Percentiles rank a stretch among this genome's conserved stretches.
These are phyloP conservation scores for Lasioglossum baleicum DNA, from an alignment of 1,140 invertebrate species.

Conservation along the genomic window DNA sequence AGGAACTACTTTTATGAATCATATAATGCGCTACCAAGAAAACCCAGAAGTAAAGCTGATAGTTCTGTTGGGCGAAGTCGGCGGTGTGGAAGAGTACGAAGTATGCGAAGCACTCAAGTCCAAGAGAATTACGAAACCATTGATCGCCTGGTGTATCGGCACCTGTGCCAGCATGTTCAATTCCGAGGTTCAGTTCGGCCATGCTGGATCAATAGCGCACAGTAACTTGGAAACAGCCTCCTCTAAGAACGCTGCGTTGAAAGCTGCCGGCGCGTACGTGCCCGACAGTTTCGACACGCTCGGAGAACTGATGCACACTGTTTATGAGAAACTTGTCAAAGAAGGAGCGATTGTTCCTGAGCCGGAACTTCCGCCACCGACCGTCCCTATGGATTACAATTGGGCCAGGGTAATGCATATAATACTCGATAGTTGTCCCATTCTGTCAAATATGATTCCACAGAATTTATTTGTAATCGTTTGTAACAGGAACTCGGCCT, in stretches of 20 bases:
- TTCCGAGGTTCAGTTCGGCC: constrained; percentile 99
- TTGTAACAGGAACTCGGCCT: constrained; percentile 92
- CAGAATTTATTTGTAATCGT: too few species aligned
- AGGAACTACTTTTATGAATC: constrained; percentile 99
- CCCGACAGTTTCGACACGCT: constrained; percentile 96
- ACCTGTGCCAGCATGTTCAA: constrained; percentile 96
- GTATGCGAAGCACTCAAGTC: constrained; percentile 93
- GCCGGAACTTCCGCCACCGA: constrained; percentile 97
- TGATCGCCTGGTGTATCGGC: constrained; percentile 99
- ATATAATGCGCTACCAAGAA: constrained; percentile 92
- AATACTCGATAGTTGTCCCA: not conserved
- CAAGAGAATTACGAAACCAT: constrained; percentile 93
- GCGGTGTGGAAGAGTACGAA: constrained; percentile 99
- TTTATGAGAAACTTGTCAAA: constrained; percentile 90
- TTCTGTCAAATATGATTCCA: not conserved
- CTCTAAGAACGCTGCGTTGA: constrained; percentile 94
- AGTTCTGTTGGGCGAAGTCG: constrained; percentile 97
- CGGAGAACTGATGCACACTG: constrained; percentile 86
- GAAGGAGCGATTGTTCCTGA: constrained; percentile 91
- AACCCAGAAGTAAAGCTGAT: constrained; percentile 95
- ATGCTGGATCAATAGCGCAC: constrained; percentile 98
- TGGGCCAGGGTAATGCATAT: constrained; percentile 92
- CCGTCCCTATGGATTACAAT: constrained; percentile 99
- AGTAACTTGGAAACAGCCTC: constrained; percentile 96
- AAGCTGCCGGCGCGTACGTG: constrained; percentile 91